Base-by-base conservation (phyloP, 2,888 invertebrate species). In the Microctonus aethiopoides region DNA sequence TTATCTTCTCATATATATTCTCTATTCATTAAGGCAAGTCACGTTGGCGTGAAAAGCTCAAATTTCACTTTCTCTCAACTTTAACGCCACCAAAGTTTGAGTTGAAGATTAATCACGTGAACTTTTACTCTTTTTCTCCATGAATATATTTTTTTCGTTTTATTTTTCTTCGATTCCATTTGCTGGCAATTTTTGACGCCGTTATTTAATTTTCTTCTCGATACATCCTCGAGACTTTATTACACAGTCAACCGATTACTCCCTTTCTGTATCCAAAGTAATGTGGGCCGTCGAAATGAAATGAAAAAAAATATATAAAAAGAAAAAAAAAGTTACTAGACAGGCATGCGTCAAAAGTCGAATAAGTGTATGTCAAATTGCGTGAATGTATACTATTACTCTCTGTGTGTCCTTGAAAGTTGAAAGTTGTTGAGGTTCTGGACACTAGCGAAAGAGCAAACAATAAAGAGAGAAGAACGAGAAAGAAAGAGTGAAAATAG, bases 281-380 rank as follows among this genome's bases (percentile, higher is more conserved):
- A 66, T 39, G 56, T 65, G 26, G 36, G 57, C 57, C 57, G 66
- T 66, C 66, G 57, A 59, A 64, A 54, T 39, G n/a, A 24, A 39
- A 39, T 10, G 11, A 24, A 39, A 16, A 22, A 7, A 34, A 63
- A 63, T 16, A 57, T 29, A 62, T 26, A 62, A 36, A 59, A 34
- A 62, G 36, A n/a, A 62, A 9, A 46, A 57, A 67, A 57, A 59
- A 59, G 46, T 67, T 46, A 59, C 32, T 59, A 59, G 16, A 59
- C 67, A 46, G 22, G 51, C 67, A 59, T 59, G 32, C 41, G 34
- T 66, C 20, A 29, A 66, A 41, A 41, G 10, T 66, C 41, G 54
- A 54, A 34, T 36, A 41, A 57, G 20, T 57, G 57, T 56, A 46
- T 29, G 26, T 29, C 41, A 63, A 39, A 26, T 39, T 46, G 59